These are phyloP conservation scores for Ciona savignyi DNA, from an alignment of 23 tunicate species.

Conservation along the genomic window DNA sequence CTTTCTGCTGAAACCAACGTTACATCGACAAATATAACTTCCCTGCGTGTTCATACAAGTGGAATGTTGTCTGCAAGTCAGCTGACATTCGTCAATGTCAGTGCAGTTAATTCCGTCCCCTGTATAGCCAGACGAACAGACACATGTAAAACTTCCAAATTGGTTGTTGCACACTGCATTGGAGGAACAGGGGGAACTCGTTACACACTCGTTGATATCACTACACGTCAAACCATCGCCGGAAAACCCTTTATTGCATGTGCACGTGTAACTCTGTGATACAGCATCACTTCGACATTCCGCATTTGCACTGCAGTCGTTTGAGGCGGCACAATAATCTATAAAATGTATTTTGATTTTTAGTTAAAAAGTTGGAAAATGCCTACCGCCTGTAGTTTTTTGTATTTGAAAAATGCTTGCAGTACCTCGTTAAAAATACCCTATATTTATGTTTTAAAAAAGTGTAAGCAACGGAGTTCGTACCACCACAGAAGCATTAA, in stretches of 20 bases:
- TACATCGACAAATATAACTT: not conserved
- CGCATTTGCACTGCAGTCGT: not conserved
- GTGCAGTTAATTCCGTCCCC: not conserved
- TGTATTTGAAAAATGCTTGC: too few species aligned
- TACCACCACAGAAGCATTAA: too few species aligned
- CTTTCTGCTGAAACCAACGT: not conserved
- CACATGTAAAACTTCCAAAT: not conserved
- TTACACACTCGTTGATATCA: not conserved
- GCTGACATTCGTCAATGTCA: not conserved
- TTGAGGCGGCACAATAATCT: not conserved
- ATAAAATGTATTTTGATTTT: too few species aligned
- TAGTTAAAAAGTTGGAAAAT: too few species aligned
- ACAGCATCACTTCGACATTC: not conserved
- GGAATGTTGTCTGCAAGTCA: not conserved
- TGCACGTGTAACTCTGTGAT: not conserved
- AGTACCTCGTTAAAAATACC: too few species aligned
- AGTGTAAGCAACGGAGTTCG: too few species aligned
- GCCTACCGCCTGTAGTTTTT: too few species aligned
- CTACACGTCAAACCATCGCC: not conserved
- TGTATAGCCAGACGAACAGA: not conserved
- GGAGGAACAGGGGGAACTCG: not conserved
- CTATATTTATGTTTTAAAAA: too few species aligned
- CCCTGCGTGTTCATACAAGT: not conserved
- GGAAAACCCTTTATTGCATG: not conserved
- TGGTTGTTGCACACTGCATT: not conserved